These are phyloP conservation scores for Chrysolina oricalcia DNA, from an alignment of 2,888 invertebrate species.

Conservation along the genomic window DNA sequence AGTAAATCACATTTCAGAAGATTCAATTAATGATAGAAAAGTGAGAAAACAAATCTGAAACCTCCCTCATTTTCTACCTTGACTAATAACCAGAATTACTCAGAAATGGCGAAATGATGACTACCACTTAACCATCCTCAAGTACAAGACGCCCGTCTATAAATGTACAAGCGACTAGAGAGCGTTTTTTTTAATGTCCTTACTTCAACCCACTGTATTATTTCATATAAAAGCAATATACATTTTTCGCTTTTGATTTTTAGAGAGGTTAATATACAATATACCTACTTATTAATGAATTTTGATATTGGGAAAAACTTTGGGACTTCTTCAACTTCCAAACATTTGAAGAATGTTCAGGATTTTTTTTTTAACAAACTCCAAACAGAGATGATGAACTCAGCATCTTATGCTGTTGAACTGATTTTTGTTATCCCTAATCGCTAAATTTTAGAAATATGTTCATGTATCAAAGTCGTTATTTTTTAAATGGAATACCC, in stretches of 20 bases:
- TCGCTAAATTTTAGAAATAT: no score
- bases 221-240: constrained; percentile 44
- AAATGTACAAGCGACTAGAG: constrained; percentile 3
- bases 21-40: background rate
- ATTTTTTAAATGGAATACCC: no score
- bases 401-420: background rate
- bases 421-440: background rate
- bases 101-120: background rate
- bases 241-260: constrained; percentile 46
- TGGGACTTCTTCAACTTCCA: background rate
- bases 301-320: background rate
- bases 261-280: constrained; percentile 26
- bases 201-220: constrained; percentile 43
- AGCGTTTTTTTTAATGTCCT: background rate
- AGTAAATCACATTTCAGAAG: background rate
- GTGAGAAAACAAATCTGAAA: background rate
- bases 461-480: no score
- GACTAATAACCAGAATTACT: no score
- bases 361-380: background rate
- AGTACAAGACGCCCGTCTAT: background rate
- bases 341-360: background rate
- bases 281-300: constrained; percentile 41
- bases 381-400: background rate
- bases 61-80: background rate
- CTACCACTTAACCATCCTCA: background rate